Base-by-base conservation (phyloP, 2,888 invertebrate genomes). In the Synanthedon tipuliformis region DNA sequence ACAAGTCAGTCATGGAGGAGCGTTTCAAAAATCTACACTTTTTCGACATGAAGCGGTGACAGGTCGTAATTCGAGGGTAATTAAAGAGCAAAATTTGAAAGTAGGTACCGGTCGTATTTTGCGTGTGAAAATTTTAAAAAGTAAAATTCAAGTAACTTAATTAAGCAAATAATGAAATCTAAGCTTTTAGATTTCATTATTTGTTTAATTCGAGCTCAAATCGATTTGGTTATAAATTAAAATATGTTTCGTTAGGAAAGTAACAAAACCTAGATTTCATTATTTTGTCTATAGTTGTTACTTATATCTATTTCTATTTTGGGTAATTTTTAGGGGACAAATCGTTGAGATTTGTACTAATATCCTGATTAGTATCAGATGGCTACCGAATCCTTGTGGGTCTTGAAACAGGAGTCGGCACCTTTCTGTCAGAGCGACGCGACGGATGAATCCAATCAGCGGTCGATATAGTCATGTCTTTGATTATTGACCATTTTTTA, bases 1-100 rank as follows among this genome's bases (percentile, higher is more conserved):
- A 56, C 77, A 75, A 68, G 72, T 68, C 69, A 69, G 68, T 73
- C 71, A 75, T 67, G 15, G 52, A 63, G 65, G 63, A 64, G 54
- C 57, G 56, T 59, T 71, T 64, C 59, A 68, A 66, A 62, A 66
- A 61, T 66, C 66, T 65, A 65, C 68, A 66, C 71, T 69, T 75
- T 69, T 62, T 57, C 62, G 57, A 54, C 58, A 59, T 60, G 55
- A 54, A 53, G 55, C 63, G 59, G 61, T 64, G 64, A 60, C 61
- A 66, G 63, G 61, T 64, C 62, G 65, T 71, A 74, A 77, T 73
- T 72, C 62, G 60, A 59, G 61, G 59, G 66, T 68, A 68, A 73
- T 73, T 73, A 70, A 68, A 61, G 63, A 66, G 61, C 60, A 55
- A 58, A 57, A 56, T 57, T 63, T 64, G 66, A 69, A 69, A 66